Conservation (phyloP, 2,113 vertebrate species). For the Phrynosoma platyrhinos region DNA sequence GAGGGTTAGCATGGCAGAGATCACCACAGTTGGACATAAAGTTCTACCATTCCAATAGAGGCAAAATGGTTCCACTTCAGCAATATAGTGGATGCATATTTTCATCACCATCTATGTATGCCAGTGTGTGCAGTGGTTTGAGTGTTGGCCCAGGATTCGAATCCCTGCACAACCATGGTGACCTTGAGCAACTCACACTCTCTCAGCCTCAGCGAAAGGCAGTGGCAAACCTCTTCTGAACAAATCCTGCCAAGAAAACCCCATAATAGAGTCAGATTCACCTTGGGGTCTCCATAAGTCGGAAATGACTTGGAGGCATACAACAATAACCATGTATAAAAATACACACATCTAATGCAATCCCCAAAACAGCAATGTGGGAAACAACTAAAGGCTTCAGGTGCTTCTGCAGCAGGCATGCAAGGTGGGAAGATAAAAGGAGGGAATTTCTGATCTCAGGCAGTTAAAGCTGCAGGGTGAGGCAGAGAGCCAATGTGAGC, state of each 20-base stretch:
- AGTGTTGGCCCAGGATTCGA: too few relatives aligned
- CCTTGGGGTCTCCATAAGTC: too few relatives aligned
- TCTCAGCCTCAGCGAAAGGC: too few relatives aligned
- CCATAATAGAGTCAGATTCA: too few relatives aligned
- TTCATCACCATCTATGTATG: background rate
- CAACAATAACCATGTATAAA: background rate
- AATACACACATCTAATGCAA: too few relatives aligned
- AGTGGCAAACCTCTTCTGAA: too few relatives aligned
- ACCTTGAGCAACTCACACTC: too few relatives aligned
- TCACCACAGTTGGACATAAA: background rate
- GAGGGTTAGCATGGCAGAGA: background rate
- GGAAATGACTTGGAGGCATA: too few relatives aligned
- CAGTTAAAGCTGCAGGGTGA: slow-evolving; percentile 11
- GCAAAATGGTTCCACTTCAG: background rate
- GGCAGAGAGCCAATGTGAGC: slow-evolving; percentile 6
- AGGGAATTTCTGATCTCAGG: slow-evolving; percentile 20
- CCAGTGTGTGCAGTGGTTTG: too few relatives aligned
- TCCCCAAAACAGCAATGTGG: background rate
- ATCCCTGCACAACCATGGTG: too few relatives aligned
- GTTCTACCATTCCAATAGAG: background rate
- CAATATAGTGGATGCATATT: background rate
- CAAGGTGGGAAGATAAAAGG: slow-evolving; percentile 20
- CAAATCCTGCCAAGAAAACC: too few relatives aligned
- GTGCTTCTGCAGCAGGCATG: background rate
- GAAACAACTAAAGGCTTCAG: background rate